Evolutionary conservation across 2,888 invertebrate genomes (phyloP).

Genomic region (Philaethria dido): DNA sequence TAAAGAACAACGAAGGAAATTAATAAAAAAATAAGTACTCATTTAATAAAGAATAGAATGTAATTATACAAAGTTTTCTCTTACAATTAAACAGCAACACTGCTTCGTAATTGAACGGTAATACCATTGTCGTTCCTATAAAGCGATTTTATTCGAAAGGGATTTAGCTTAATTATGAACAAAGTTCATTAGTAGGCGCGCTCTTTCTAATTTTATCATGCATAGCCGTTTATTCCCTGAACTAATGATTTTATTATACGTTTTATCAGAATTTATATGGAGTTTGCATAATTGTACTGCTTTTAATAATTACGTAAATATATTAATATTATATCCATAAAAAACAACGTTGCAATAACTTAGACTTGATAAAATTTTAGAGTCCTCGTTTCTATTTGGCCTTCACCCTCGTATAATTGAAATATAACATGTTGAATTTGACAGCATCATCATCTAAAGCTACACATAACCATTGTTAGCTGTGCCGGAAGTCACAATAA

Average conservation of each 20-base stretch:
- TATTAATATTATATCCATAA: too few relatives aligned
- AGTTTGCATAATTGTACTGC: not conserved
- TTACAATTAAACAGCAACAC: slow-evolving; percentile 35
- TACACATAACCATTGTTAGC: too few relatives aligned
- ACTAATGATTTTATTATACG: not conserved
- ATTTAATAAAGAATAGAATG: not conserved
- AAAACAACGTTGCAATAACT: too few relatives aligned
- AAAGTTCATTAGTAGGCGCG: slow-evolving; percentile 51
- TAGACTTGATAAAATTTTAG: too few relatives aligned
- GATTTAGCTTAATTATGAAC: slow-evolving; percentile 50
- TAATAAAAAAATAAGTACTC: not conserved
- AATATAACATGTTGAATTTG: too few relatives aligned
- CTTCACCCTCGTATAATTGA: too few relatives aligned
- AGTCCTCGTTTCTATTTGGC: too few relatives aligned
- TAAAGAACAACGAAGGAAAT: not conserved
- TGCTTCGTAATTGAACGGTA: slow-evolving; percentile 38
- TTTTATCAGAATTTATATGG: not conserved
- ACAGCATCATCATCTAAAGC: too few relatives aligned
- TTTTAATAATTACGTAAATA: not conserved
- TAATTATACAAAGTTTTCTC: slow-evolving; percentile 12
- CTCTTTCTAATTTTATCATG: slow-evolving; percentile 50
- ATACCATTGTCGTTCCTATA: slow-evolving; percentile 39
- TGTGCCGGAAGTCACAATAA: not conserved
- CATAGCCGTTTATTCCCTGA: slow-evolving; percentile 40
- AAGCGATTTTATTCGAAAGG: slow-evolving; percentile 45